phyloP scores from a whole-genome alignment of 2,797 vertebrate genomes.

The Myotis myotis region DNA sequence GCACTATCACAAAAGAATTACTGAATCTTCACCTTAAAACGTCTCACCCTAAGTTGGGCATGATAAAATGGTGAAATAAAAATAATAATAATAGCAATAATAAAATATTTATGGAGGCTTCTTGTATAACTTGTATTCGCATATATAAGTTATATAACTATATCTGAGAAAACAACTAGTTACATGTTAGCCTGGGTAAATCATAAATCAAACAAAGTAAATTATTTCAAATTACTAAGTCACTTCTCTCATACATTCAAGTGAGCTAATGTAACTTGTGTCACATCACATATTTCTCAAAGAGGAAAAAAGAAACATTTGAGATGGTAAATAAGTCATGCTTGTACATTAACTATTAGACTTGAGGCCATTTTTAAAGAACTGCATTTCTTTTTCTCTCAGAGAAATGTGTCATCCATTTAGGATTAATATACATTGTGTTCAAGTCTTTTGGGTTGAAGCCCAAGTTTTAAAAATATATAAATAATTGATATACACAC shows the following conservation, averaged over 20 bases:
- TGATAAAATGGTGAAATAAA: not conserved
- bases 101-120: not conserved
- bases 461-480: not conserved
- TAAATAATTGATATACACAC: not conserved
- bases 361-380: conserved; percentile 37
- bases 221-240: conserved; percentile 46
- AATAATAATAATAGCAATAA: not conserved
- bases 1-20: not conserved
- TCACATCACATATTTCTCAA: conserved; percentile 30
- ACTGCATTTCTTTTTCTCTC: conserved; percentile 9
- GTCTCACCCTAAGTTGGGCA: not conserved
- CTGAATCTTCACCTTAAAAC: not conserved
- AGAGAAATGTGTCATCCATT: not conserved
- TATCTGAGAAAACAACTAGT: not conserved
- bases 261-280: not conserved
- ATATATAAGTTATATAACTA: not conserved
- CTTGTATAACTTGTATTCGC: not conserved
- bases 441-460: not conserved
- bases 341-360: conserved; percentile 29
- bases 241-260: conserved; percentile 9
- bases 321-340: conserved; percentile 23
- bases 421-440: not conserved
- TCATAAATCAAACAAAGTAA: conserved; percentile 17
- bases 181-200: not conserved
- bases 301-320: conserved; percentile 3